phyloP scores from a whole-genome alignment of 2,113 vertebrate genomes.

The Sceloporus tristichus region DNA sequence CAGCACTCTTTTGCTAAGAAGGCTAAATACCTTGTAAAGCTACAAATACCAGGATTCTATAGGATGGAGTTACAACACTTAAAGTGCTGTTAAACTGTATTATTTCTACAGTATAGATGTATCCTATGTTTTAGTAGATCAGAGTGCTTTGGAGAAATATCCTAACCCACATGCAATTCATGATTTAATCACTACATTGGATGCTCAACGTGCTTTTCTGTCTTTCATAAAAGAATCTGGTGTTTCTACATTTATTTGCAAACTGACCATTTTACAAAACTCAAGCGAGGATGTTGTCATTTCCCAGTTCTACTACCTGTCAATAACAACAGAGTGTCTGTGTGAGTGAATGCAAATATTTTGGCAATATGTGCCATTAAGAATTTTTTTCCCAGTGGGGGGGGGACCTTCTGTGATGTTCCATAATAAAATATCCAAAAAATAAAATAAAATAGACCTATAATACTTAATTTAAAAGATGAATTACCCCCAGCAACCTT shows the following conservation, averaged over 20 bases:
- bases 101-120: too few relatives aligned
- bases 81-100: too few relatives aligned
- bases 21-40: too few relatives aligned
- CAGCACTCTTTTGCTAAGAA: too few relatives aligned
- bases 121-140: too few relatives aligned
- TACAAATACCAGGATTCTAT: too few relatives aligned
- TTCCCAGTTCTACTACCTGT: conserved; percentile 23
- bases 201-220: background rate
- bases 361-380: conserved; percentile 35
- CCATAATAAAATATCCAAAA: conserved; percentile 31
- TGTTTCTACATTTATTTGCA: background rate
- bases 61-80: too few relatives aligned
- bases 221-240: background rate
- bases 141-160: background rate
- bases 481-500: background rate
- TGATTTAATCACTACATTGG: background rate
- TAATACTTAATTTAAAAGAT: background rate
- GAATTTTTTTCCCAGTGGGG: conserved; percentile 43
- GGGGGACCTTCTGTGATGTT: background rate
- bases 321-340: conserved; percentile 29
- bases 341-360: conserved; percentile 40
- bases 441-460: conserved; percentile 4
- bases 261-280: background rate
- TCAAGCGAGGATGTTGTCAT: conserved; percentile 7
- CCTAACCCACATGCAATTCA: background rate